phyloP scores from a whole-genome alignment of 2,888 invertebrate genomes.

The Himalopsyche tibetana region DNA sequence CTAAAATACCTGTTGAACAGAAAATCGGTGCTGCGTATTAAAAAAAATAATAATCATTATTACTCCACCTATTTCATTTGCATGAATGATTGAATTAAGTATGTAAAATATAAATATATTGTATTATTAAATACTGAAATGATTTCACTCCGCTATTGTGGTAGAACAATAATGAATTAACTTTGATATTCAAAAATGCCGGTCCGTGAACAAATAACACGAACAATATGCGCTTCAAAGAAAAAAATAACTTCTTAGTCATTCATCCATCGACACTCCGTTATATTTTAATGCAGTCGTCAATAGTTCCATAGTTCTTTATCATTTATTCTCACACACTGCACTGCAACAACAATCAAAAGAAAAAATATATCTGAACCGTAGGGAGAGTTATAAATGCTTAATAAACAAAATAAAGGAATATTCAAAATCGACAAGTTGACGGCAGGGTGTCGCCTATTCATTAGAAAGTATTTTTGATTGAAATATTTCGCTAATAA shows the following conservation, averaged over 20 bases:
- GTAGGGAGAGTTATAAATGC: background rate
- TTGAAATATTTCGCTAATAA: slow-evolving; percentile 49
- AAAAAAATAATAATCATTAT: too few species aligned
- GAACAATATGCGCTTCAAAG: too few species aligned
- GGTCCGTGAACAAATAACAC: too few species aligned
- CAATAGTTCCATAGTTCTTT: background rate
- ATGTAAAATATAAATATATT: too few species aligned
- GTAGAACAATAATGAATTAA: too few species aligned
- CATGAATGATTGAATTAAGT: too few species aligned
- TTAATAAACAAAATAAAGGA: slow-evolving; percentile 11
- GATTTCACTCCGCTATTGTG: too few species aligned
- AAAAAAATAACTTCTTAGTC: background rate
- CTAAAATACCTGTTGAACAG: too few species aligned
- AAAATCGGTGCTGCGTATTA: too few species aligned
- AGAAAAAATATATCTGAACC: background rate
- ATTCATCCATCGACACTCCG: background rate
- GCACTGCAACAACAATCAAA: slow-evolving; percentile 27
- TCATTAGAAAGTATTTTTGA: slow-evolving; percentile 46
- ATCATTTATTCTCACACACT: slow-evolving; percentile 39
- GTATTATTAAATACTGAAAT: too few species aligned
- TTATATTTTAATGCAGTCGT: background rate
- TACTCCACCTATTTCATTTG: too few species aligned
- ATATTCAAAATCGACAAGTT: slow-evolving; percentile 59
- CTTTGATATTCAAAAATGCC: too few species aligned
- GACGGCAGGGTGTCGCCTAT: slow-evolving; percentile 56